Base-by-base conservation (phyloP, 1,140 invertebrate genomes). In the Drosophila melanica region DNA sequence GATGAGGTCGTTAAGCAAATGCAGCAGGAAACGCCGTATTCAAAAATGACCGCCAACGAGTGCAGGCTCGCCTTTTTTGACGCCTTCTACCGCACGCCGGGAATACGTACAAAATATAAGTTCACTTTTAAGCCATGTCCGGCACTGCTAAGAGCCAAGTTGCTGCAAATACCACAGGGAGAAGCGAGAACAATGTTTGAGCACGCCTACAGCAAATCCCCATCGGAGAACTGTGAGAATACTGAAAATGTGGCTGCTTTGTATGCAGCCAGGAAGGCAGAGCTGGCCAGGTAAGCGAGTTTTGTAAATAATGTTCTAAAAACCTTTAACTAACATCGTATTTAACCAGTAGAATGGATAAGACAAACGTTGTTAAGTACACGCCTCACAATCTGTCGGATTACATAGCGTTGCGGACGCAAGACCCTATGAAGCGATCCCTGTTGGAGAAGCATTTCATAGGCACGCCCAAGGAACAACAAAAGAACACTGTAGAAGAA, bases 1-100 rank as follows among this genome's bases (percentile, higher is more conserved):
- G 64, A 79, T 39, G 64, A 68, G 3, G 44, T 79, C 8, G 64
- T 77, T 0, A 20, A 44, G 8, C 12, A 59, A 62, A 79, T 79
- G 77, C 30, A 60, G n/a, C 23, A 48, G 41, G 62, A 79, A 0
- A 3, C 63, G 0, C 3, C 42, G 4, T 73, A 77, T n/a, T 30
- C 48, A 0, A 12, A 50, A 0, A 7, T 59, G 8, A 30, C 11
- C 8, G 53, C 9, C 3, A 18, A 50, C 4, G 42, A 73, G 3
- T 79, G 74, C 16, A 54, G 41, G 14, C 16, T 39, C 8, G 18
- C 27, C 6, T 79, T 45, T 23, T 79, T 54, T 16, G 14, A 68
- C 1, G 58, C 63, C 1, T 79, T 79, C 59, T 79, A 79, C 20
- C 51, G 20, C 0, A 37, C 16, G 4, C 69, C 77, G 1, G 48